These are phyloP conservation scores for Pardalotus punctatus DNA, from an alignment of 2,113 vertebrate genomes.

Conservation along the genomic window DNA sequence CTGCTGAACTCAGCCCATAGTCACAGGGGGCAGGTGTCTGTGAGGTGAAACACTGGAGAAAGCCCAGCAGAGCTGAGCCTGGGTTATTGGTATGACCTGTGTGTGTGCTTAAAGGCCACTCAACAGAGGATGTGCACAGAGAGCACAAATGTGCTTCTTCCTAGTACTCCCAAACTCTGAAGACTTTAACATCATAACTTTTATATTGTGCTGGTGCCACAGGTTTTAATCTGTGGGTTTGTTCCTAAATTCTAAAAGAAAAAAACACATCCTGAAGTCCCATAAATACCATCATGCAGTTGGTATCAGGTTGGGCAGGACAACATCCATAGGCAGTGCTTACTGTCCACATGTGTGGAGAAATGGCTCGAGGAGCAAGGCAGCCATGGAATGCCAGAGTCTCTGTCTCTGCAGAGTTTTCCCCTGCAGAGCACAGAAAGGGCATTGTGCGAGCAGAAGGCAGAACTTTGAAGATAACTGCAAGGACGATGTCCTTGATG, in stretches of 20 bases:
- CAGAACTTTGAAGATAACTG: too few relatives aligned
- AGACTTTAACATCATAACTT: background rate
- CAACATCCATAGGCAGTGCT: background rate
- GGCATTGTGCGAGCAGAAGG: too few relatives aligned
- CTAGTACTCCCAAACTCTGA: background rate
- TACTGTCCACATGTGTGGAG: background rate
- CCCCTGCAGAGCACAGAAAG: too few relatives aligned
- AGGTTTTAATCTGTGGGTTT: background rate
- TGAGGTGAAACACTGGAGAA: background rate
- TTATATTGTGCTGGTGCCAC: background rate
- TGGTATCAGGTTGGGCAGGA: background rate
- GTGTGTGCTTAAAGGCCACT: background rate
- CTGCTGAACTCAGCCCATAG: background rate
- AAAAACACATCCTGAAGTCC: background rate
- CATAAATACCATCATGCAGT: background rate
- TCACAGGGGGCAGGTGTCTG: background rate
- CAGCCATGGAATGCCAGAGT: too few relatives aligned
- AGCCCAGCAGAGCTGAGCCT: background rate
- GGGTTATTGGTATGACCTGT: background rate
- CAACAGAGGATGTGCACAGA: fast-evolving
- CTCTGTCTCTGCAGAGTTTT: too few relatives aligned
- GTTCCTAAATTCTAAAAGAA: background rate
- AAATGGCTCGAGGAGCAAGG: too few relatives aligned
- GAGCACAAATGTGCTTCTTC: background rate
- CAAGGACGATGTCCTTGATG: too few relatives aligned